A percentile compares a stretch with the other conserved stretches of the same genome.
These are phyloP conservation scores for Acrocephalus arundinaceus DNA, from an alignment of 2,113 vertebrate genomes.

Conservation along the genomic window DNA sequence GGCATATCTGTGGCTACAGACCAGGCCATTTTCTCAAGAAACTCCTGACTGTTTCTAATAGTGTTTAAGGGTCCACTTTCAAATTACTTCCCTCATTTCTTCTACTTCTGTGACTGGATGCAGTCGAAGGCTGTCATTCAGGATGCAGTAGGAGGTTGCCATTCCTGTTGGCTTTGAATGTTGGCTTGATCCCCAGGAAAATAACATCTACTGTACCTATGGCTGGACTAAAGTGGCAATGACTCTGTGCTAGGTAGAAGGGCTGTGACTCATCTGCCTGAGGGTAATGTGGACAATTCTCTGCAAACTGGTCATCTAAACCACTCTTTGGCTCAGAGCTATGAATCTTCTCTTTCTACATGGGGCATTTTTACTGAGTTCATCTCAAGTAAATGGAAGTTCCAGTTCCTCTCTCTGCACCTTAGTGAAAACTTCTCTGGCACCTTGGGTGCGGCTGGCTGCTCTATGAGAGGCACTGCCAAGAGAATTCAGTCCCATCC, in stretches of 20 bases:
- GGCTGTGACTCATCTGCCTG: not conserved
- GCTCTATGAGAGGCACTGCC: not conserved
- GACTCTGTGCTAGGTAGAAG: not conserved
- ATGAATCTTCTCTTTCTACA: not conserved
- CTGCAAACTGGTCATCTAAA: not conserved
- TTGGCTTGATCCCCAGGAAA: not conserved
- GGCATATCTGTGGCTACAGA: not conserved
- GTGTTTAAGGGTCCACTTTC: not conserved
- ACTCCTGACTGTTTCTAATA: not conserved
- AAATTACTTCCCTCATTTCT: not conserved
- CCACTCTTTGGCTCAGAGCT: not conserved
- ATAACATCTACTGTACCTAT: not conserved
- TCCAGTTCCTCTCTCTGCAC: not conserved
- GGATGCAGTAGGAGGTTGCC: not conserved
- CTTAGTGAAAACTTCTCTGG: not conserved
- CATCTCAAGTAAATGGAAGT: not conserved
- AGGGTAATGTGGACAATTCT: not conserved
- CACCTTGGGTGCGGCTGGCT: not conserved
- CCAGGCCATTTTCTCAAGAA: not conserved
- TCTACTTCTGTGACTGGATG: not conserved
- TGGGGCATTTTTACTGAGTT: not conserved
- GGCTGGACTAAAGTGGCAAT: not conserved
- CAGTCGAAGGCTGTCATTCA: not conserved
- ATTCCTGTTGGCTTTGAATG: not conserved
- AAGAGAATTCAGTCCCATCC: not conserved